Conservation (phyloP, 2,888 invertebrate species). For the Amiota communis region DNA sequence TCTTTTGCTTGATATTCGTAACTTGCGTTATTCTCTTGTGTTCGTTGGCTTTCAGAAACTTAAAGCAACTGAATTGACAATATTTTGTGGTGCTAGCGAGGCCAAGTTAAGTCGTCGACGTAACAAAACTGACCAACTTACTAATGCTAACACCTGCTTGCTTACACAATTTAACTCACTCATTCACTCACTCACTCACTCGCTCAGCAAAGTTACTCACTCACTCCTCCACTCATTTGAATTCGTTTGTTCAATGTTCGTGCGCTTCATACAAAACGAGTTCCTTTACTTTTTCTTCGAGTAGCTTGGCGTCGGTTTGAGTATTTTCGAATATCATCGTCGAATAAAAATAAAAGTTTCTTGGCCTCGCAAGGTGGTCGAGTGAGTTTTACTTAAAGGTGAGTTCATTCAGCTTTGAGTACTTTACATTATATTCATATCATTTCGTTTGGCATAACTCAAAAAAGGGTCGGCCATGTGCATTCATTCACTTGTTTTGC, state of each 20-base stretch:
- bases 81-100: not conserved
- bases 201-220: not conserved
- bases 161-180: not conserved
- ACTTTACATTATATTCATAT: not conserved
- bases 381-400: not conserved
- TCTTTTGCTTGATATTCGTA: not conserved
- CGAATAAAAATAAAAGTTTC: not conserved
- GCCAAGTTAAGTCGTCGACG: conserved; percentile 8
- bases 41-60: conserved; percentile 42
- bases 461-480: not conserved
- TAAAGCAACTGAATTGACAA: conserved; percentile 45
- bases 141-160: conserved; percentile 16
- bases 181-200: not conserved
- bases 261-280: not conserved
- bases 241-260: not conserved
- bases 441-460: not conserved
- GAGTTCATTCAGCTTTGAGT: not conserved
- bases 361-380: not conserved
- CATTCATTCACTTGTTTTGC: not conserved
- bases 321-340: not conserved
- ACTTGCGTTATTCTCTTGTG: conserved; percentile 40
- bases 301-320: conserved; percentile 5
- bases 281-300: not conserved
- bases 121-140: conserved; percentile 25
- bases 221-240: not conserved